Evolutionary conservation across 2,797 vertebrate species (phyloP).

Genomic region (Nothura maculosa): DNA sequence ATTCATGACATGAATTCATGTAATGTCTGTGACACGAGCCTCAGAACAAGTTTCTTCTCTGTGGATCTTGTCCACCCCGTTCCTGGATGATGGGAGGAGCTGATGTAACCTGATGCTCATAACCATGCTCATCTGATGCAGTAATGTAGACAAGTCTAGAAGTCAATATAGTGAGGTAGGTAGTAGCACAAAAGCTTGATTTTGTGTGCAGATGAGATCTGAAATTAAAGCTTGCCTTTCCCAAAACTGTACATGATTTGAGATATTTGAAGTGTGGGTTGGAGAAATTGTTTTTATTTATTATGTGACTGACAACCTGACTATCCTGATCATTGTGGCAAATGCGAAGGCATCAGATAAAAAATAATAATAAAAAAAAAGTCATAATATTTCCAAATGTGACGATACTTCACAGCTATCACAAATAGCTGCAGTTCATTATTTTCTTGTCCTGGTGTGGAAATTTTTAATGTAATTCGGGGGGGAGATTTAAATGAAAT

Average conservation of each 20-base stretch:
- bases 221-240: not conserved
- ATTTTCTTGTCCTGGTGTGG: not conserved
- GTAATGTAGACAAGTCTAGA: not conserved
- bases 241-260: rapidly evolving
- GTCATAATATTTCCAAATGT: rapidly evolving
- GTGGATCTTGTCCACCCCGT: not conserved
- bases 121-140: not conserved
- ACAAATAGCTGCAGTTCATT: not conserved
- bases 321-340: not conserved
- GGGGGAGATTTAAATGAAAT: slow-evolving; percentile 38
- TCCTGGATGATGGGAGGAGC: rapidly evolving
- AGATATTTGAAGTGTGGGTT: not conserved
- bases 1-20: too few relatives aligned
- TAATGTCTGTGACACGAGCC: not conserved
- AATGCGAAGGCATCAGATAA: not conserved
- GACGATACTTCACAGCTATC: not conserved
- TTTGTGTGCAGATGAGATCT: not conserved
- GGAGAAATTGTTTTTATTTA: not conserved
- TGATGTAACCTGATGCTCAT: rapidly evolving
- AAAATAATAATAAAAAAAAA: not conserved
- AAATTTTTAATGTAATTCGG: slow-evolving; percentile 28
- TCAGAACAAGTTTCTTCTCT: not conserved
- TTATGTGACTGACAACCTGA: not conserved
- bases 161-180: not conserved
- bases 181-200: not conserved